Conservation (phyloP, 23 tunicate species). For the Styela clava region DNA sequence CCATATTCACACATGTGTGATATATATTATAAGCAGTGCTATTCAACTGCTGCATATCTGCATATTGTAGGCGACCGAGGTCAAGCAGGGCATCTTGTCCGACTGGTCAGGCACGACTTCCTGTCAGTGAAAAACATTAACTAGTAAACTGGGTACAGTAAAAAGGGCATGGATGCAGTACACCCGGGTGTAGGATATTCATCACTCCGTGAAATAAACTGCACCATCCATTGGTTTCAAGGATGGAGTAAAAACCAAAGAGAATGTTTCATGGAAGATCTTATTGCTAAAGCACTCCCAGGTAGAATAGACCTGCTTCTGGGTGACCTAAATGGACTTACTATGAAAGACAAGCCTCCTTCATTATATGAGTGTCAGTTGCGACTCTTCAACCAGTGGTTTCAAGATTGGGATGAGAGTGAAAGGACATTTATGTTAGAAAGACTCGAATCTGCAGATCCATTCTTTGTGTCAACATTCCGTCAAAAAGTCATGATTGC, state of each 20-base stretch:
- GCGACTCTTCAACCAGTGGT: slow-evolving; percentile 44
- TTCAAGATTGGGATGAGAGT: slow-evolving; percentile 33
- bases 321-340: slow-evolving; percentile 47
- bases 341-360: slow-evolving; percentile 62
- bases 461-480: slow-evolving; percentile 41
- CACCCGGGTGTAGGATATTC: background rate
- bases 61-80: no score
- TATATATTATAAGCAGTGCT: no score
- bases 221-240: slow-evolving; percentile 66
- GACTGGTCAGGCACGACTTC: no score
- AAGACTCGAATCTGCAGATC: slow-evolving; percentile 54
- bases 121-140: no score
- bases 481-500: slow-evolving; percentile 23
- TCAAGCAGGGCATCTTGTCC: no score
- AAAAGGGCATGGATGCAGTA: background rate
- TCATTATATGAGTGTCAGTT: slow-evolving; percentile 56
- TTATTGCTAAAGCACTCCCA: slow-evolving; percentile 69
- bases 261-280: slow-evolving; percentile 44
- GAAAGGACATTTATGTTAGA: slow-evolving; percentile 55
- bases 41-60: no score
- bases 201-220: slow-evolving; percentile 45
- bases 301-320: slow-evolving; percentile 55
- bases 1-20: no score
- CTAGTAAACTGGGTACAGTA: no score
- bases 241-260: slow-evolving; percentile 49